Evolutionary conservation across 1,140 invertebrate genomes (phyloP).

Genomic region (Babylonia areolata): DNA sequence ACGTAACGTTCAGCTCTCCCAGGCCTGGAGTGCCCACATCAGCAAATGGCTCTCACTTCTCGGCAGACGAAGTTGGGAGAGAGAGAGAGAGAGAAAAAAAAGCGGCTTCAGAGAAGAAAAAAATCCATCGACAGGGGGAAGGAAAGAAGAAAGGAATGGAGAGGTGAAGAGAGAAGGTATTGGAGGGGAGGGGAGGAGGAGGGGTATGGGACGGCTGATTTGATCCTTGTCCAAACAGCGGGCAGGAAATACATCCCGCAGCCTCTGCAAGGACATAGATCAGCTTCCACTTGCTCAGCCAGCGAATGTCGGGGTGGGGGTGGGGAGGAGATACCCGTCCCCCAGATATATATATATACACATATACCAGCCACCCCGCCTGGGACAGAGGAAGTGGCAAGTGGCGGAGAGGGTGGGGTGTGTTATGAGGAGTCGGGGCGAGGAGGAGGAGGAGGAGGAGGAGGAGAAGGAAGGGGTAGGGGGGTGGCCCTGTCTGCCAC

Average conservation of each 20-base stretch:
- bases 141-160: not conserved
- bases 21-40: too few species aligned
- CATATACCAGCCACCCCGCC: too few species aligned
- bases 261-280: not conserved
- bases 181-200: not conserved
- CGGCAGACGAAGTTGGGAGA: too few species aligned
- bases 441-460: not conserved
- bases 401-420: too few species aligned
- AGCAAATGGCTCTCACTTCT: too few species aligned
- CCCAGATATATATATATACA: too few species aligned
- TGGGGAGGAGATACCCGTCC: not conserved
- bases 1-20: too few species aligned
- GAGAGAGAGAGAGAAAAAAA: too few species aligned
- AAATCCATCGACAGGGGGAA: not conserved
- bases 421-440: too few species aligned
- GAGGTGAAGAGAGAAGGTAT: not conserved
- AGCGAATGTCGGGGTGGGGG: not conserved
- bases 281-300: not conserved
- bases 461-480: not conserved
- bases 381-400: too few species aligned
- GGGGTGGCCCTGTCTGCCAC: not conserved
- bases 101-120: too few species aligned
- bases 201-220: not conserved
- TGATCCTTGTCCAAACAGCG: not conserved
- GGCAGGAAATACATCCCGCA: slow-evolving; percentile 5